Conservation (phyloP, 2,113 vertebrate genomes). For the Lonchura striata region DNA sequence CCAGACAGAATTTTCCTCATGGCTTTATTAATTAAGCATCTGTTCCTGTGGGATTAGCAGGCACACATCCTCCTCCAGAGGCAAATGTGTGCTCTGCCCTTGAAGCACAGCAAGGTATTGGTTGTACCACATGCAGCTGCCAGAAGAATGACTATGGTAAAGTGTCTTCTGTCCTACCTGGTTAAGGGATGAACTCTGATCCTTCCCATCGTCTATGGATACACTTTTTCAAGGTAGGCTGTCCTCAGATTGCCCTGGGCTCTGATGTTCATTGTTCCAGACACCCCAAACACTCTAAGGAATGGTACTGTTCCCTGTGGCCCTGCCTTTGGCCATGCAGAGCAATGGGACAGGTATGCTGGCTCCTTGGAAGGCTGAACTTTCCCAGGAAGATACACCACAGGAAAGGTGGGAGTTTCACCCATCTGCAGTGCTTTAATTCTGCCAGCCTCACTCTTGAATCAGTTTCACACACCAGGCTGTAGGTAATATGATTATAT, state of each 20-base stretch:
- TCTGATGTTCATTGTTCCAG: background rate
- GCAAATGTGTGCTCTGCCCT: background rate
- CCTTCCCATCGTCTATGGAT: background rate
- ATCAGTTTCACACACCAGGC: background rate
- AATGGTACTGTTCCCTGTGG: background rate
- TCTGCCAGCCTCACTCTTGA: background rate
- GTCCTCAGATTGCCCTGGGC: background rate
- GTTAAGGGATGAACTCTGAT: background rate
- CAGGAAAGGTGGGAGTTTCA: background rate
- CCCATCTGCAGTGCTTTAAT: background rate
- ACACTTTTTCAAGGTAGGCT: background rate
- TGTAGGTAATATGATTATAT: background rate
- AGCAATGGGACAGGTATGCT: background rate
- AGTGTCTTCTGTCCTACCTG: background rate
- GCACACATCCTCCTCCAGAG: background rate
- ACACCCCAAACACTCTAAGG: background rate
- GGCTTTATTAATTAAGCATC: constrained; percentile 24
- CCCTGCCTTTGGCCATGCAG: background rate
- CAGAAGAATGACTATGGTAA: background rate
- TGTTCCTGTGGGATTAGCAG: background rate
- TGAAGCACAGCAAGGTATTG: background rate
- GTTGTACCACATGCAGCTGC: background rate
- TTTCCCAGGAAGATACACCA: background rate
- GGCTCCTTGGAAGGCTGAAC: background rate
- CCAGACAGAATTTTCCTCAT: background rate